phyloP scores from a whole-genome alignment of 2,113 vertebrate species.

The Poecilia latipinna region DNA sequence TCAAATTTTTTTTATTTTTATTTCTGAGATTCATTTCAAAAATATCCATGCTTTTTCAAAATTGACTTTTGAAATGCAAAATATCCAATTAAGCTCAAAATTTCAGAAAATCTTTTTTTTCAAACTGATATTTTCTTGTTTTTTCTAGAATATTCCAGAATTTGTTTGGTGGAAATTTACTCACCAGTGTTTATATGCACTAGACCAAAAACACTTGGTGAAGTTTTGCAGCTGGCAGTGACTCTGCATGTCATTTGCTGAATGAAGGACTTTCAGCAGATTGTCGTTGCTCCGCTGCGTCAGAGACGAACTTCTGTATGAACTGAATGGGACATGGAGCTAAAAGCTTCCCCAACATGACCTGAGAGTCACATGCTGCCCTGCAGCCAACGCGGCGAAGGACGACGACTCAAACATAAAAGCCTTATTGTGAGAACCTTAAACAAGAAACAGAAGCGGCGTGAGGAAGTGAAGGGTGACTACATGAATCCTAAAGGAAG shows the following conservation, averaged over 20 bases:
- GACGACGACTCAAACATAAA: slow-evolving; percentile 68
- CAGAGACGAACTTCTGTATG: slow-evolving; percentile 36
- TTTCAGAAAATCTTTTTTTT: no score
- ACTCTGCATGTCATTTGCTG: slow-evolving; percentile 9
- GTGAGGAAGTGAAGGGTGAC: slow-evolving; percentile 1
- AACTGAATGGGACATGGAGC: slow-evolving; percentile 58
- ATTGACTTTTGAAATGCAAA: no score
- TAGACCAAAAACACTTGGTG: no score
- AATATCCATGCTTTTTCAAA: no score
- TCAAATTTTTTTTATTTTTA: no score
- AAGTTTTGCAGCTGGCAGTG: no score
- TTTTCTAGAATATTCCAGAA: no score
- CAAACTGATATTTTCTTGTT: no score
- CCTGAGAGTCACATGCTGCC: slow-evolving; percentile 78
- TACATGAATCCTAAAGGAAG: slow-evolving; percentile 4
- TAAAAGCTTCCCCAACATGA: slow-evolving; percentile 53
- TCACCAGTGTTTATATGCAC: no score
- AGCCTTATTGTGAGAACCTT: slow-evolving; percentile 69
- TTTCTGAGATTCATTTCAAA: no score
- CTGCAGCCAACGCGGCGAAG: slow-evolving; percentile 61
- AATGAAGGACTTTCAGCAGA: slow-evolving; percentile 28
- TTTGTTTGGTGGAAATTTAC: no score
- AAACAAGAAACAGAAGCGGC: slow-evolving; percentile 5
- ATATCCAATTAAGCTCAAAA: no score
- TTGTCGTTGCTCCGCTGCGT: slow-evolving; percentile 27